A percentile compares a stretch with the other conserved stretches of the same genome.
Evolutionary conservation across 2,797 vertebrate genomes (phyloP).

Genomic region (Mico argentatus): DNA sequence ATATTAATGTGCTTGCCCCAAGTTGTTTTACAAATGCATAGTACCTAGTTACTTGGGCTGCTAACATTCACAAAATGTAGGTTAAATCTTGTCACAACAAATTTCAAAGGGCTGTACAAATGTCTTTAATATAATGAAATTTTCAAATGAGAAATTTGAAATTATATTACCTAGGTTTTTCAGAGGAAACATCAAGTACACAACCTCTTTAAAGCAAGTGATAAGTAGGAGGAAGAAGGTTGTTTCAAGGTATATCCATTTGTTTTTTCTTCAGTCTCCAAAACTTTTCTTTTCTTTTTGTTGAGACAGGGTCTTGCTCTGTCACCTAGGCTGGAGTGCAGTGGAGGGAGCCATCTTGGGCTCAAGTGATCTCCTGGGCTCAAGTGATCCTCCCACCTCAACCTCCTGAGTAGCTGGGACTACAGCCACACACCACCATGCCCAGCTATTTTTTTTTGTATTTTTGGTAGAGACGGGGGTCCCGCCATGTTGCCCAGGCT

Average conservation of each 20-base stretch:
- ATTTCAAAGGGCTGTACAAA: neutral
- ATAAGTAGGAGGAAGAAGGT: neutral
- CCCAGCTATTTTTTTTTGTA: neutral
- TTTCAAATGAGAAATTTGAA: neutral
- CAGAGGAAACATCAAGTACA: neutral
- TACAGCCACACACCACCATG: neutral
- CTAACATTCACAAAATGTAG: constrained; percentile 13
- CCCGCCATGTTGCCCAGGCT: neutral
- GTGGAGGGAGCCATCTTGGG: neutral
- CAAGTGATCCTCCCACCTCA: neutral
- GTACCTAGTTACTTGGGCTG: neutral
- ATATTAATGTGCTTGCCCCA: neutral
- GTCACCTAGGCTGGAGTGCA: neutral
- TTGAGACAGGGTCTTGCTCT: neutral
- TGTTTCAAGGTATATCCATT: neutral
- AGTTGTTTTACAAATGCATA: neutral
- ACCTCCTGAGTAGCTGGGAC: neutral
- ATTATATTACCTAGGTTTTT: constrained; percentile 27
- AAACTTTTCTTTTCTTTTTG: neutral
- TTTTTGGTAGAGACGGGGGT: neutral
- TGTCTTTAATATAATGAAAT: neutral
- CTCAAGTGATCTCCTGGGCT: neutral
- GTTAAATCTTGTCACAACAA: neutral
- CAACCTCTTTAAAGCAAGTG: constrained; percentile 5
- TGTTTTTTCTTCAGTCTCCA: neutral